Evolutionary conservation across 2,797 vertebrate species (phyloP), one percentile per base, ranked within the genome.

Genomic region (Babyrousa celebensis): DNA sequence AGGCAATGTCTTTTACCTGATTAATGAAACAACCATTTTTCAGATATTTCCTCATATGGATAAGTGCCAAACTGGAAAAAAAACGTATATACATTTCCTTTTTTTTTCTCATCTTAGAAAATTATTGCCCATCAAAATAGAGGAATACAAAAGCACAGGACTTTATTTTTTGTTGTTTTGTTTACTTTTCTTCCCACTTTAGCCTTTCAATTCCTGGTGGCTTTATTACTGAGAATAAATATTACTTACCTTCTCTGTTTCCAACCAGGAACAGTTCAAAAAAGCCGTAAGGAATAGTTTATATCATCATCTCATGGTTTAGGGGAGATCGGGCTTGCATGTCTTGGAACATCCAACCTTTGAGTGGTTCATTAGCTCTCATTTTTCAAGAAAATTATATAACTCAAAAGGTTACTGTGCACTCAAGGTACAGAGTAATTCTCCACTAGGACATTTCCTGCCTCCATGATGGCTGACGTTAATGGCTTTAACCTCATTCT

Each of bases 71-170:
- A 18, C 65, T 54, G 32, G 5, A 29, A 27, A 80, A 72, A 32
- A 80, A 72, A 32, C n/a, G 52, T 63, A 62, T 11, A 85, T 17
- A 14, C 70, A 21, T 54, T n/a, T 3, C 20, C 17, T 92, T 58
- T 12, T 20, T 20, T 87, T 84, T 82, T 43, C 2, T 93, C 3
- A 75, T 56, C 52, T 91, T 95, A 23, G 5, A 88, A 92, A 88
- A 70, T 21, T 43, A 18, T 56, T 60, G 3, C 21, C 27, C 18
- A 32, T 88, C n/a, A 67, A 83, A 8, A 15, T 29, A 60, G 15
- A 20, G 32, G 8, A 21, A 27, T 8, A 27, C 25, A 56, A 56
- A 82, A 77, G 4, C 12, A 60, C 2, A 89, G 9, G 2, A 9
- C 21, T 27, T 63, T 56, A 48, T 58, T 67, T 7, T 2, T 21